These are phyloP conservation scores for Icerya purchasi DNA, from an alignment of 2,888 invertebrate species.

Conservation along the genomic window DNA sequence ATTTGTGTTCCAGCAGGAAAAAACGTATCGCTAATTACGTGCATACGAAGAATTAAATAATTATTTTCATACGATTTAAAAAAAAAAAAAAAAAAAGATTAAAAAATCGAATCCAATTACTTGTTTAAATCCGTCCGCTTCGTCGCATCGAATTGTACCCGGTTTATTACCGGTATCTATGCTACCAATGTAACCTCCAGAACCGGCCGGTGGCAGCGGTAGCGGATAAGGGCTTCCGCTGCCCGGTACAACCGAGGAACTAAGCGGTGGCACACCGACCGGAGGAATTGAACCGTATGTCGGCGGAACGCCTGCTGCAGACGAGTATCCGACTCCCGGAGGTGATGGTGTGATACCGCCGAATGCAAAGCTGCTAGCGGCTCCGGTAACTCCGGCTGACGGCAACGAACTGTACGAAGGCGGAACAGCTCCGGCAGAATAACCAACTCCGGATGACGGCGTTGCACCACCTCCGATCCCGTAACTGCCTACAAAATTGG, in stretches of 20 bases:
- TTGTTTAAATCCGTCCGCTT: slow-evolving; percentile 59
- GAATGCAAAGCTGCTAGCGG: background rate
- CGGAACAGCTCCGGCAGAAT: slow-evolving; percentile 15
- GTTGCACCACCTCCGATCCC: slow-evolving; percentile 7
- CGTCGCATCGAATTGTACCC: slow-evolving; percentile 45
- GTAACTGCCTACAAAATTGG: slow-evolving; percentile 4
- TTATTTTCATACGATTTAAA: no score
- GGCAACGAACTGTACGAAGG: slow-evolving; percentile 13
- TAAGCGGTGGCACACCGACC: slow-evolving; percentile 9
- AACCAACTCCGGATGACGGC: slow-evolving; percentile 9
- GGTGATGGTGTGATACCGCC: slow-evolving; percentile 3
- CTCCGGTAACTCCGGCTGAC: slow-evolving; percentile 7
- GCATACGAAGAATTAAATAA: no score
- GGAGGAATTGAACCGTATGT: slow-evolving; percentile 13
- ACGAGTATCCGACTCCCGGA: slow-evolving; percentile 10
- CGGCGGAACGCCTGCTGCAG: slow-evolving; percentile 15
- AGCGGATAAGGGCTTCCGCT: background rate
- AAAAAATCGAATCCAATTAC: no score
- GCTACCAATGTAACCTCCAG: background rate
- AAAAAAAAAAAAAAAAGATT: no score
- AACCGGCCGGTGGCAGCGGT: slow-evolving; percentile 8
- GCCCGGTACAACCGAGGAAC: slow-evolving; percentile 6
- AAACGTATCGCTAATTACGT: no score
- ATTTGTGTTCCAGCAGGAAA: no score
- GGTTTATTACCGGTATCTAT: slow-evolving; percentile 18